A percentile compares a stretch with the other conserved stretches of the same genome.
Evolutionary conservation across 2,797 vertebrate genomes (phyloP).

Genomic region (Peromyscus attwateri): DNA sequence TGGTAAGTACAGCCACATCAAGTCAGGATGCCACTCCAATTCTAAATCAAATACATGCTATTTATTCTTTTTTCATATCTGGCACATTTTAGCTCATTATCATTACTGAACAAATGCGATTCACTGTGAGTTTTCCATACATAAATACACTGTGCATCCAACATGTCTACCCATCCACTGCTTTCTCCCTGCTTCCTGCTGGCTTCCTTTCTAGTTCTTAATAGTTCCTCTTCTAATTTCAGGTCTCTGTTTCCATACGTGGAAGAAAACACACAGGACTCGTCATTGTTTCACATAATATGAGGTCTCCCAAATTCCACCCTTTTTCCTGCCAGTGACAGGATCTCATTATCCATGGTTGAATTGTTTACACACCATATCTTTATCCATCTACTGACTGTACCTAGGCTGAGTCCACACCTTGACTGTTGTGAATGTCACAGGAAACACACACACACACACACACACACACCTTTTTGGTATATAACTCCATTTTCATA

Average conservation of each 20-base stretch:
- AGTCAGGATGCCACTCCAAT: background rate
- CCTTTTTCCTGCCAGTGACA: background rate
- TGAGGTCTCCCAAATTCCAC: background rate
- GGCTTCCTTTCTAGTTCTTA: background rate
- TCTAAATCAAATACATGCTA: constrained; percentile 43
- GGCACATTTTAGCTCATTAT: background rate
- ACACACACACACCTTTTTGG: background rate
- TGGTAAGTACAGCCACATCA: background rate
- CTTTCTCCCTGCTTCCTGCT: background rate
- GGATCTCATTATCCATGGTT: background rate
- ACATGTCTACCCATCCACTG: background rate
- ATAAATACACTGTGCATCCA: background rate
- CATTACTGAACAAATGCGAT: background rate
- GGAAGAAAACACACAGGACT: background rate
- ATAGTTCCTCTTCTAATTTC: background rate
- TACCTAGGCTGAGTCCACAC: too few relatives aligned
- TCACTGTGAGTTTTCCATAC: background rate
- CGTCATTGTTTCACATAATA: background rate
- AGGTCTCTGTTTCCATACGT: background rate
- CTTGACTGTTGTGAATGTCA: background rate
- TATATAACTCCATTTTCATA: background rate
- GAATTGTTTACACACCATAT: background rate
- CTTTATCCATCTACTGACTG: background rate
- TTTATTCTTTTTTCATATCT: background rate
- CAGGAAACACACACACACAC: background rate